Evolutionary conservation across 1,140 invertebrate species (phyloP).

Genomic region (Drosophila gunungcola): DNA sequence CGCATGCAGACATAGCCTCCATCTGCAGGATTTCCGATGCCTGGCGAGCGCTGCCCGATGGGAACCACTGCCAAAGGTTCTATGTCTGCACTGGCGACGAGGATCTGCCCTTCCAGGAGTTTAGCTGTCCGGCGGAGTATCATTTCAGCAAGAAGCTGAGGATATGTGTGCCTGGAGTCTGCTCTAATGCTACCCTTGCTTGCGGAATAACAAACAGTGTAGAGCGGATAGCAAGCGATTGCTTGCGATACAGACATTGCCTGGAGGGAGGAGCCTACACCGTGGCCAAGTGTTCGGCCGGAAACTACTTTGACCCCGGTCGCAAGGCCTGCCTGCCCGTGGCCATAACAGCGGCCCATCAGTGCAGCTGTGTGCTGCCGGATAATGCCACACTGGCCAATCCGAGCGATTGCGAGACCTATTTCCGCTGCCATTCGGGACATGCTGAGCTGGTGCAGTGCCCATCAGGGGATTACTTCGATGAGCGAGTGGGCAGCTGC

Average conservation of each 20-base stretch:
- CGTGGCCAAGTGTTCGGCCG: constrained; percentile 33
- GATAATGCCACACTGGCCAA: constrained; percentile 53
- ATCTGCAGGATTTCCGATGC: constrained; percentile 20
- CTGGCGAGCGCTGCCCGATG: constrained; percentile 40
- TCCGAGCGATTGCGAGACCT: constrained; percentile 59
- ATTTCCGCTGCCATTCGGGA: constrained; percentile 52
- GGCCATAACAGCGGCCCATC: constrained; percentile 39
- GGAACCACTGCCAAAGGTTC: constrained; percentile 54
- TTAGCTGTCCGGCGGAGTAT: constrained; percentile 40
- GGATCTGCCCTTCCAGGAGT: constrained; percentile 43
- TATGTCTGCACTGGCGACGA: constrained; percentile 54
- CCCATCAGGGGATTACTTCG: constrained; percentile 49
- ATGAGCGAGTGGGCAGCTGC: constrained; percentile 28
- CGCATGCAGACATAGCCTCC: neutral
- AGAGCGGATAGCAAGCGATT: constrained; percentile 40
- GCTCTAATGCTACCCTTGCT: constrained; percentile 1
- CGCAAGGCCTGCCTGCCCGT: constrained; percentile 46
- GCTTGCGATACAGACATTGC: constrained; percentile 39
- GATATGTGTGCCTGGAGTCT: constrained; percentile 40
- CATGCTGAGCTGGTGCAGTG: constrained; percentile 50
- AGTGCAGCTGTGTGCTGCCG: constrained; percentile 69
- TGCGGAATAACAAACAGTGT: constrained; percentile 14
- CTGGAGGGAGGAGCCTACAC: constrained; percentile 21
- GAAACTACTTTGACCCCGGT: constrained; percentile 42
- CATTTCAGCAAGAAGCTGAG: constrained; percentile 39